These are phyloP conservation scores for Protomyctophum bolini DNA, from an alignment of 2,113 vertebrate species.

Conservation along the genomic window DNA sequence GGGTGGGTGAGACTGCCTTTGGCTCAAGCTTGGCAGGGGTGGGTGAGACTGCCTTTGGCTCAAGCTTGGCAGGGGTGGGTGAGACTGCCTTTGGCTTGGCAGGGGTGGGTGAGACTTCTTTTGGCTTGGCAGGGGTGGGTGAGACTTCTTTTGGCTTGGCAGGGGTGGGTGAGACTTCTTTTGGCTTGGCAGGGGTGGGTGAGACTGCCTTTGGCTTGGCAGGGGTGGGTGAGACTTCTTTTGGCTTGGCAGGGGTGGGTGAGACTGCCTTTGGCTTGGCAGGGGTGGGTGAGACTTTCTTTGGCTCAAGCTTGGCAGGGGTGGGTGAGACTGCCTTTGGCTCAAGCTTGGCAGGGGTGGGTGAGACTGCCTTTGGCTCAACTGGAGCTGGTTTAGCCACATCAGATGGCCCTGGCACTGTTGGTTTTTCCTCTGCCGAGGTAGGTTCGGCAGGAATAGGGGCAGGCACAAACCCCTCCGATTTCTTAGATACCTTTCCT, in stretches of 20 bases:
- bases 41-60: no score
- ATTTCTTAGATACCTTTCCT: conserved; percentile 68
- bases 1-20: no score
- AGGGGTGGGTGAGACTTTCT: conserved; percentile 5
- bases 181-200: neutral
- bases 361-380: neutral
- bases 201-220: conserved; percentile 26
- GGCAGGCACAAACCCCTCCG: conserved; percentile 63
- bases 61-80: no score
- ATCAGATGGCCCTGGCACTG: neutral
- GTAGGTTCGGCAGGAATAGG: conserved; percentile 1
- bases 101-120: no score
- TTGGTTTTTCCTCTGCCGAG: no score
- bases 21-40: no score
- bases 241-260: conserved; percentile 38
- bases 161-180: conserved; percentile 1
- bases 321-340: conserved; percentile 3
- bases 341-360: conserved; percentile 41
- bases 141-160: conserved; percentile 4
- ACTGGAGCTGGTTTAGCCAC: neutral
- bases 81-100: no score
- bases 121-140: no score
- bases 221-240: conserved; percentile 1
- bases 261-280: conserved; percentile 32
- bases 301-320: conserved; percentile 37